Evolutionary conservation across 2,888 invertebrate species (phyloP).

Genomic region (Lingula anatina): DNA sequence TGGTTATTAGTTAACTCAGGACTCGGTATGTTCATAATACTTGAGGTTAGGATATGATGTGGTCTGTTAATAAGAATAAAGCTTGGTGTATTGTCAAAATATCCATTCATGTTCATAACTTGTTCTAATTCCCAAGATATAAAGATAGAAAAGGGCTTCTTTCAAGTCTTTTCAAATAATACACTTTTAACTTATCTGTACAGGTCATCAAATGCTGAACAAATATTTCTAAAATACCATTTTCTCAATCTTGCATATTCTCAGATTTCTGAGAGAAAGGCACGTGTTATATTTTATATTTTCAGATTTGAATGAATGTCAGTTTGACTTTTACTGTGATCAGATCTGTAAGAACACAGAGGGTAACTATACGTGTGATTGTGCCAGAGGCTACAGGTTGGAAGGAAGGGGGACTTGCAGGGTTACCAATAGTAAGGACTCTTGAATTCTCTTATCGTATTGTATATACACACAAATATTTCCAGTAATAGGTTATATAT

Average conservation of each 20-base stretch:
- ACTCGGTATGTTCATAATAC: no score
- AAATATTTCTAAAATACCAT: no score
- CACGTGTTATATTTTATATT: constrained; percentile 12
- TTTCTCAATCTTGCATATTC: no score
- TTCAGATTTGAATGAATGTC: constrained; percentile 74
- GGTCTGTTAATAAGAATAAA: no score
- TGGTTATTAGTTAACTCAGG: no score
- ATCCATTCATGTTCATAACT: no score
- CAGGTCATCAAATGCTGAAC: no score
- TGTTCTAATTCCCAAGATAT: no score
- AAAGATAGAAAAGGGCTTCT: constrained; percentile 15
- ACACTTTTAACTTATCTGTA: neutral
- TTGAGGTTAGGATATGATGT: no score
- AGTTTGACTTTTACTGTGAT: constrained; percentile 58
- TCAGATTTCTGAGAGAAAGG: no score
- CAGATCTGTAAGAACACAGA: constrained; percentile 51
- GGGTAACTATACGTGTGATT: constrained; percentile 68
- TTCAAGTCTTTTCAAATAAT: neutral
- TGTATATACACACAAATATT: neutral
- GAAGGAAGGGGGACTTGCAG: constrained; percentile 54
- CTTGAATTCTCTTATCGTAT: neutral
- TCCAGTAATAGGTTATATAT: constrained; percentile 19
- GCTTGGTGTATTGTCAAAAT: no score
- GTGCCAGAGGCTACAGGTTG: constrained; percentile 66
- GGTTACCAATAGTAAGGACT: constrained; percentile 69